Conservation (phyloP, 2,113 vertebrate genomes). For the Eolophus roseicapilla region DNA sequence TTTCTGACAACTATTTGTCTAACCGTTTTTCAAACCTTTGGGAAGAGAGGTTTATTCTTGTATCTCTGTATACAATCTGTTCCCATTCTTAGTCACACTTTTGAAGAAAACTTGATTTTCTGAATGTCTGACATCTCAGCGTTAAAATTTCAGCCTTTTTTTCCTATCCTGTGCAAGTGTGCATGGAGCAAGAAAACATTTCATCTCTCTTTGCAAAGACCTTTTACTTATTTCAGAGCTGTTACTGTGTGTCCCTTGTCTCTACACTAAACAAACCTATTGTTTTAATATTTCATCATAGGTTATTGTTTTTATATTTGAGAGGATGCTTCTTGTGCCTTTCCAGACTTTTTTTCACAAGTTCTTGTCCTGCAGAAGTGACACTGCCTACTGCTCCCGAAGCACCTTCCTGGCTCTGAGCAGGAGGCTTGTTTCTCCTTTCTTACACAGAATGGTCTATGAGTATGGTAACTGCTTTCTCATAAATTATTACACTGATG, state of each 20-base stretch:
- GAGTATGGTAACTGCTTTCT: background rate
- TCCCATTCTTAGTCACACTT: background rate
- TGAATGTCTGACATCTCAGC: background rate
- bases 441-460: background rate
- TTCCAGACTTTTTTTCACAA: background rate
- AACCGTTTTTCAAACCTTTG: background rate
- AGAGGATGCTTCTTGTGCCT: background rate
- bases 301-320: background rate
- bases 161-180: background rate
- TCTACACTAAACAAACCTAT: background rate
- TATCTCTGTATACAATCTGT: background rate
- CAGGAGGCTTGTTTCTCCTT: background rate
- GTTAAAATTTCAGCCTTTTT: background rate
- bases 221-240: background rate
- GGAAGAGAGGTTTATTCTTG: background rate
- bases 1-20: background rate
- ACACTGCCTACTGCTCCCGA: background rate
- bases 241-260: background rate
- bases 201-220: background rate
- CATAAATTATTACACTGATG: background rate
- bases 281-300: background rate
- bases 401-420: background rate
- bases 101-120: background rate
- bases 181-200: background rate
- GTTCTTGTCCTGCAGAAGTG: fast-evolving